phyloP scores from a whole-genome alignment of 1,140 invertebrate species.

The Drosophila ananassae region DNA sequence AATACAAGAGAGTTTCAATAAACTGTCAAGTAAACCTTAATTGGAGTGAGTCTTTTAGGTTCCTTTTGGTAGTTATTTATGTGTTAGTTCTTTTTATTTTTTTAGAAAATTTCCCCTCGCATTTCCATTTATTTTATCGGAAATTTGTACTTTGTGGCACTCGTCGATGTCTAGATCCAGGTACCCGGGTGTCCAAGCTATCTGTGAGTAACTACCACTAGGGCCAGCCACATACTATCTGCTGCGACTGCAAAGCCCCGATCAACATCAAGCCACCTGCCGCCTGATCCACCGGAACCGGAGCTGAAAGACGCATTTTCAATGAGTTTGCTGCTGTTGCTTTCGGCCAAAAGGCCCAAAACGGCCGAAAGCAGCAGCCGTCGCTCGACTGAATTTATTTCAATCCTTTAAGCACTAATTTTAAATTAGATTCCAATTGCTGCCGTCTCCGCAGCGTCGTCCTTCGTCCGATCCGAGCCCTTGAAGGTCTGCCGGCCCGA shows the following conservation, averaged over 20 bases:
- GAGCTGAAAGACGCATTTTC: slow-evolving; percentile 62
- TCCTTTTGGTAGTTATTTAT: no score
- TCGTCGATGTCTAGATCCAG: background rate
- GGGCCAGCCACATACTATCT: background rate
- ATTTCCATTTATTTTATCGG: background rate
- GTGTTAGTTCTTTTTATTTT: no score
- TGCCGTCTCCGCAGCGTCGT: slow-evolving; percentile 14
- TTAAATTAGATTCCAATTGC: slow-evolving; percentile 81
- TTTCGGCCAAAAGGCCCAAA: slow-evolving; percentile 20
- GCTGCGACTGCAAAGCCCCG: slow-evolving; percentile 1
- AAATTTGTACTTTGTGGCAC: background rate
- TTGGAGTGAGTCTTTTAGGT: no score
- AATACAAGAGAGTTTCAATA: no score
- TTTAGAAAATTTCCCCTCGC: background rate
- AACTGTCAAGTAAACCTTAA: no score
- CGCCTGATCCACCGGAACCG: slow-evolving; percentile 59
- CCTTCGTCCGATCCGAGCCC: slow-evolving; percentile 3
- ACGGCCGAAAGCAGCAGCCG: slow-evolving; percentile 44
- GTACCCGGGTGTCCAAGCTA: no score
- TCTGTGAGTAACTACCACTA: background rate
- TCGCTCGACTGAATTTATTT: slow-evolving; percentile 77
- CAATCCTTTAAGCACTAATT: slow-evolving; percentile 82
- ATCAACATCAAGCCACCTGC: slow-evolving; percentile 76
- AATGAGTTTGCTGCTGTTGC: slow-evolving; percentile 51
- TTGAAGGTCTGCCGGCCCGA: slow-evolving; percentile 1